These are phyloP conservation scores for Protomyctophum bolini DNA, from an alignment of 2,113 vertebrate genomes.

Conservation along the genomic window DNA sequence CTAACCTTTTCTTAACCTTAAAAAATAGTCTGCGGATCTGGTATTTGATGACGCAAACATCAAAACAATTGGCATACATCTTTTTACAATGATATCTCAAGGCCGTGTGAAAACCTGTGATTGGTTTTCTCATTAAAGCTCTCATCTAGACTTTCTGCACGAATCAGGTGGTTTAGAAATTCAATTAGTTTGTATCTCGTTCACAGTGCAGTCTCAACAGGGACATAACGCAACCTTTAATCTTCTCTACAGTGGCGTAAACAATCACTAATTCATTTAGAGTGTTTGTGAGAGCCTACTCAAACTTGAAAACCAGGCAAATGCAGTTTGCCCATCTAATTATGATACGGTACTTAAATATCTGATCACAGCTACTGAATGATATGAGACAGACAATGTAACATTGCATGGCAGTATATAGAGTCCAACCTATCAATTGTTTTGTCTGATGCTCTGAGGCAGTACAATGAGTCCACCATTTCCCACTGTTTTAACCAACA, in stretches of 20 bases:
- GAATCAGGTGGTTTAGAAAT: conserved; percentile 15
- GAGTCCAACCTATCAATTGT: too few species aligned
- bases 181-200: background rate
- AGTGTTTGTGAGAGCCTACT: background rate
- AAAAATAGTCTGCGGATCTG: conserved; percentile 3
- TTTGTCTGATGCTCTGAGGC: too few species aligned
- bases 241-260: background rate
- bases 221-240: background rate
- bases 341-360: too few species aligned
- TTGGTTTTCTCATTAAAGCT: too few species aligned
- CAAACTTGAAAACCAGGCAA: too few species aligned
- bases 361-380: too few species aligned
- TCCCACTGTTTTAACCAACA: too few species aligned
- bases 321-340: too few species aligned
- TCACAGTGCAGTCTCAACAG: background rate
- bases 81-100: conserved; percentile 11
- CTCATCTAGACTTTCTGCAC: conserved; percentile 1
- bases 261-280: background rate
- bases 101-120: conserved; percentile 24
- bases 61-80: background rate
- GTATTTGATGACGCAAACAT: conserved; percentile 36
- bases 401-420: too few species aligned
- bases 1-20: conserved; percentile 30
- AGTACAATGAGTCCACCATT: too few species aligned
- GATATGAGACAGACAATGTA: too few species aligned